These are phyloP conservation scores for Muscina levida DNA, from an alignment of 2,888 invertebrate species.

Conservation along the genomic window DNA sequence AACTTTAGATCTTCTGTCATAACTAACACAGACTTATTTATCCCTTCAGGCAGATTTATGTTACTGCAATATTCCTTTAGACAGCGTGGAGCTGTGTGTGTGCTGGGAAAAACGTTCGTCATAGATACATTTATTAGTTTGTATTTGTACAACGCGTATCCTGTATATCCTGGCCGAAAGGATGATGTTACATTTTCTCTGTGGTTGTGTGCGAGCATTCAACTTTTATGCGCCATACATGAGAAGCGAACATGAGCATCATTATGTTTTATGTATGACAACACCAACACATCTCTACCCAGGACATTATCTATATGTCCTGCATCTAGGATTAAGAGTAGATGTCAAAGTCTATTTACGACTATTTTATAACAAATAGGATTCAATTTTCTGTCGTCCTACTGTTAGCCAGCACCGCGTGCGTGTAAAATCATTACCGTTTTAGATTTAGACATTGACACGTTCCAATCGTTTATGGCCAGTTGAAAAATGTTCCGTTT, in stretches of 20 bases:
- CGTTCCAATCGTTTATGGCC: conserved; percentile 29
- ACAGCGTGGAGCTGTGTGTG: not conserved
- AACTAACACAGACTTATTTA: conserved; percentile 76
- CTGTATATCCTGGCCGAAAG: conserved; percentile 22
- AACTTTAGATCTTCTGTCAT: conserved; percentile 67
- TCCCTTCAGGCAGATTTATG: conserved; percentile 74
- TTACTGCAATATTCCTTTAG: conserved; percentile 63
- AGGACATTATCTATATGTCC: no score
- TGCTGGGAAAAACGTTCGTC: not conserved
- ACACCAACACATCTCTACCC: no score
- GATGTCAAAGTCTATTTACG: conserved; percentile 25
- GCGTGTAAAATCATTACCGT: conserved; percentile 16
- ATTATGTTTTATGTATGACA: not conserved
- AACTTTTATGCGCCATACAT: conserved; percentile 27
- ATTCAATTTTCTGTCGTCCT: conserved; percentile 15
- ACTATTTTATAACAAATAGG: conserved; percentile 27
- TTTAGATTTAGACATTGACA: conserved; percentile 37
- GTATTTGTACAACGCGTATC: conserved; percentile 31
- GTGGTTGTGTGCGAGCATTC: not conserved
- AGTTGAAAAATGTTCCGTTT: conserved; percentile 36
- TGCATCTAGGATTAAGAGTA: not conserved
- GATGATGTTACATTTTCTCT: conserved; percentile 19
- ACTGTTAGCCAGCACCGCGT: not conserved
- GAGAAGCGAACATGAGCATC: conserved; percentile 15
- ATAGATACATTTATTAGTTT: conserved; percentile 40